phyloP scores from a whole-genome alignment of 2,888 invertebrate species.

The Acanthosoma haemorrhoidale region DNA sequence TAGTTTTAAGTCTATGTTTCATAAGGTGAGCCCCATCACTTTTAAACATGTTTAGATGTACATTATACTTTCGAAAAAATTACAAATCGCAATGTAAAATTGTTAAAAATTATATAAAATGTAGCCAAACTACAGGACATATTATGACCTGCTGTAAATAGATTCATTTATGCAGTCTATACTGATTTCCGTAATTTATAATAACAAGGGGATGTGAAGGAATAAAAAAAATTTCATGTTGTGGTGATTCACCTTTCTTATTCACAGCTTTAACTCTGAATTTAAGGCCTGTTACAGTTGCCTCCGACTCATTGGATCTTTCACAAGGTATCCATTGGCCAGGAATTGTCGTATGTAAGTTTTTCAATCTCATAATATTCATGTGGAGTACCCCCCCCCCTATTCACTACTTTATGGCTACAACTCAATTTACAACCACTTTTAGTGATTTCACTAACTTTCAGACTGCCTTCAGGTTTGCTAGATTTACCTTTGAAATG shows the following conservation, averaged over 20 bases:
- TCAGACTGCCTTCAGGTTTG: constrained; percentile 69
- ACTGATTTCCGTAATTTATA: no score
- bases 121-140: no score
- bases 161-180: no score
- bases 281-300: constrained; percentile 77
- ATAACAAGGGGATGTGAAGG: no score
- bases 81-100: no score
- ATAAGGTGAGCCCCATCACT: no score
- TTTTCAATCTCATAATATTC: constrained; percentile 96
- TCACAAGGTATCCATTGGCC: constrained; percentile 92
- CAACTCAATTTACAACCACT: constrained; percentile 86
- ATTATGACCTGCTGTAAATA: no score
- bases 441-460: constrained; percentile 82
- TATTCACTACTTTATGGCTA: constrained; percentile 92
- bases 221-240: constrained; percentile 86
- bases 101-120: no score
- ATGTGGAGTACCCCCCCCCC: constrained; percentile 89
- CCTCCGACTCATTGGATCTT: constrained; percentile 77
- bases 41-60: no score
- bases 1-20: no score
- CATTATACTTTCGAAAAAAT: no score
- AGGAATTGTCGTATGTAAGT: constrained; percentile 80
- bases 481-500: constrained; percentile 44
- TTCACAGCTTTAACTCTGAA: constrained; percentile 98
- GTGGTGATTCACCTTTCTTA: constrained; percentile 96